Percentiles rank a stretch among this genome's conserved stretches.
Evolutionary conservation across 1,140 invertebrate genomes (phyloP).

Genomic region (Pinna nobilis): DNA sequence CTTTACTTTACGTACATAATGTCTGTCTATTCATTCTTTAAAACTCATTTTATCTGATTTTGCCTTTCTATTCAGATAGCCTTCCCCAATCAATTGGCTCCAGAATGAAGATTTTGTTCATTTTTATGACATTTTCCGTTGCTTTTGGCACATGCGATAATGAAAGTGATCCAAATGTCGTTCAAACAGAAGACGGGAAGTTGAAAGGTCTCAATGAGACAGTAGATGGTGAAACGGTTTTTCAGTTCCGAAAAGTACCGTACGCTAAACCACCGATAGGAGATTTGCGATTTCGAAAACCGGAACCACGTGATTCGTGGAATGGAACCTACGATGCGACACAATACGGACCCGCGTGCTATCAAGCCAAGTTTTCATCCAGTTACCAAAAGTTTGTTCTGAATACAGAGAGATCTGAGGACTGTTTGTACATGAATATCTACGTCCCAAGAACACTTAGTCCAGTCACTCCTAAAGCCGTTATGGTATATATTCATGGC

Average conservation of each 20-base stretch:
- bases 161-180: too few species aligned
- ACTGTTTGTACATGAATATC: constrained; percentile 45
- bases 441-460: constrained; percentile 29
- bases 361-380: not conserved
- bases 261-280: constrained; percentile 23
- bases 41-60: too few species aligned
- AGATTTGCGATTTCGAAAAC: constrained; percentile 20
- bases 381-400: constrained; percentile 4
- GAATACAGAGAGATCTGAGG: constrained; percentile 21
- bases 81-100: too few species aligned
- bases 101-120: too few species aligned
- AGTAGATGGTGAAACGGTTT: not conserved
- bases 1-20: too few species aligned
- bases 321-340: not conserved
- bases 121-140: too few species aligned
- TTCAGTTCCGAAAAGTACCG: constrained; percentile 27
- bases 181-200: constrained; percentile 5
- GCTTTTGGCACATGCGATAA: too few species aligned
- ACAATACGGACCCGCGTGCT: constrained; percentile 12
- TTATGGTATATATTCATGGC: constrained; percentile 72
- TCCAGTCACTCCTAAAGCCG: constrained; percentile 35
- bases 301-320: not conserved
- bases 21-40: too few species aligned
- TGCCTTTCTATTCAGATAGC: too few species aligned
- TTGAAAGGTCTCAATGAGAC: constrained; percentile 1